Percentiles rank a stretch among this genome's conserved stretches.
phyloP scores from a whole-genome alignment of 2,797 vertebrate species.

The Poecilia velifera region DNA sequence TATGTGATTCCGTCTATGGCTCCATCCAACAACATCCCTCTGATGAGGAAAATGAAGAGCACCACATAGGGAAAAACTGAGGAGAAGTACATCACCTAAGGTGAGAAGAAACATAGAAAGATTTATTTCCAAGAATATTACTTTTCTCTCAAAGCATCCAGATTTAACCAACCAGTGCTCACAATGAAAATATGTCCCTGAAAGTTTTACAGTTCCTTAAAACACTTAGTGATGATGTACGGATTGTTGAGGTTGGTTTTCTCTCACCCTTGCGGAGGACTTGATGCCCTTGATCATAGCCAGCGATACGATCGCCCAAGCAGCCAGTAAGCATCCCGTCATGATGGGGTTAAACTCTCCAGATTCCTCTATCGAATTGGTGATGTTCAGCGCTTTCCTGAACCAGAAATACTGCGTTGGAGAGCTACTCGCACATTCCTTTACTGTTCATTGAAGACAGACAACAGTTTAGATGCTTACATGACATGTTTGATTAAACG shows the following conservation, averaged over 20 bases:
- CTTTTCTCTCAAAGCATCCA: not conserved
- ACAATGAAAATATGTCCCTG: not conserved
- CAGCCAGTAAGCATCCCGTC: slow-evolving; percentile 83
- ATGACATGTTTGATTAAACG: not conserved
- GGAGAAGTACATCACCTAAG: slow-evolving; percentile 93
- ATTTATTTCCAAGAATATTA: slow-evolving; percentile 9
- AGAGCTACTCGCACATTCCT: slow-evolving; percentile 80
- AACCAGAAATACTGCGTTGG: slow-evolving; percentile 89
- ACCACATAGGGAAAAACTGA: slow-evolving; percentile 91
- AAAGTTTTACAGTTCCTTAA: not conserved
- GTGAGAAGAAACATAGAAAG: slow-evolving; percentile 13
- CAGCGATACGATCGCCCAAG: slow-evolving; percentile 84
- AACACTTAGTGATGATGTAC: not conserved
- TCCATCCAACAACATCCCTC: slow-evolving; percentile 83
- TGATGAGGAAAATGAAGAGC: slow-evolving; percentile 85
- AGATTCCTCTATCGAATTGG: slow-evolving; percentile 81
- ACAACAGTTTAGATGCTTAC: not conserved
- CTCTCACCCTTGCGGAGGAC: slow-evolving; percentile 84
- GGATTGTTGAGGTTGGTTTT: not conserved
- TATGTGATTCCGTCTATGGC: slow-evolving; percentile 81
- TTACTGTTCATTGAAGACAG: slow-evolving; percentile 68
- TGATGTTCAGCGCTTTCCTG: slow-evolving; percentile 84
- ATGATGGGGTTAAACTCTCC: slow-evolving; percentile 82
- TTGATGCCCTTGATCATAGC: slow-evolving; percentile 91
- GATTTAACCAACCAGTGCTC: not conserved